phyloP scores from a whole-genome alignment of 2,888 invertebrate species.

The Nowickia ferox region DNA sequence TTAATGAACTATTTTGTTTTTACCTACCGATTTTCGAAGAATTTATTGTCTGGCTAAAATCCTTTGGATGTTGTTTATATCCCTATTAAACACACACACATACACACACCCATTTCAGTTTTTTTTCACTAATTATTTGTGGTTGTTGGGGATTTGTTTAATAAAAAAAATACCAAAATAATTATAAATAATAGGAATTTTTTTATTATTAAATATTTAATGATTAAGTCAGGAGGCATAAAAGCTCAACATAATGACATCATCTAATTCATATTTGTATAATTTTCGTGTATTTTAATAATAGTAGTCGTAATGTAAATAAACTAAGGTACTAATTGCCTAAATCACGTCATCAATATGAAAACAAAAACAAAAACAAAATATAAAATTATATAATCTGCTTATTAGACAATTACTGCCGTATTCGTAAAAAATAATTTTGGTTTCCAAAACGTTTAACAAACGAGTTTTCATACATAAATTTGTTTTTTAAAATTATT shows the following conservation, averaged over 20 bases:
- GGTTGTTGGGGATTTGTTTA: background rate
- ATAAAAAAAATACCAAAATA: slow-evolving; percentile 1
- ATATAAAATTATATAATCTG: no score
- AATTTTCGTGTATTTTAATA: background rate
- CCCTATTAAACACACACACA: slow-evolving; percentile 72
- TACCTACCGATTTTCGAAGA: slow-evolving; percentile 80
- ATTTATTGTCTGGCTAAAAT: slow-evolving; percentile 74
- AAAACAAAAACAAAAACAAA: no score
- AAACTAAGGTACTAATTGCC: no score
- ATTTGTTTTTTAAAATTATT: no score
- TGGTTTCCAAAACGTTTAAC: no score
- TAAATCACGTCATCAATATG: no score
- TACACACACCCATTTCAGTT: slow-evolving; percentile 19
- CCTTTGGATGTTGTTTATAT: slow-evolving; percentile 75
- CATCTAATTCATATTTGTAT: background rate
- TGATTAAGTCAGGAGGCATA: background rate
- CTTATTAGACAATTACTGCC: no score
- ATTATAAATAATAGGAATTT: background rate
- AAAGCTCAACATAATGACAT: background rate
- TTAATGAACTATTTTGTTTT: slow-evolving; percentile 52
- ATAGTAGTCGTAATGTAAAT: no score
- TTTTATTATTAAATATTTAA: background rate
- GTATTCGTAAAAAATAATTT: no score
- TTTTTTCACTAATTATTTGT: background rate
- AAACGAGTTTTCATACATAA: no score